phyloP scores from a whole-genome alignment of 2,797 vertebrate species.

The Melanogrammus aeglefinus region DNA sequence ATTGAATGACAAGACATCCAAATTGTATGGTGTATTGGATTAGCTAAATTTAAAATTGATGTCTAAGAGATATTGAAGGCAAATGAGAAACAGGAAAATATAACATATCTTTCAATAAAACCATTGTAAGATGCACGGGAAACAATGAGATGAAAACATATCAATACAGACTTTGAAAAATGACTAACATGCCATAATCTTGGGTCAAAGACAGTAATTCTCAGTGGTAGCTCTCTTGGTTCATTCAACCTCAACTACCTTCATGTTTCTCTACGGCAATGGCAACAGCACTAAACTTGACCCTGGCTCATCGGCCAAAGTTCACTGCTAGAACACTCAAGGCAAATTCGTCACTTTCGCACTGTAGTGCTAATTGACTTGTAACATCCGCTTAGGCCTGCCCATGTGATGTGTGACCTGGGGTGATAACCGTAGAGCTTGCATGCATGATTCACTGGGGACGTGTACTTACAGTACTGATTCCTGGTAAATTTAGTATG shows the following conservation, averaged over 20 bases:
- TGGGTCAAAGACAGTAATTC: neutral
- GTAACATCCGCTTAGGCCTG: neutral
- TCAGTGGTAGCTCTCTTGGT: neutral
- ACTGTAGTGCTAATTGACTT: neutral
- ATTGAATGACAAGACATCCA: neutral
- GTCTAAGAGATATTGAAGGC: neutral
- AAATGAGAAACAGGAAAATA: neutral
- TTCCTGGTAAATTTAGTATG: constrained; percentile 91
- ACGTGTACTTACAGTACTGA: constrained; percentile 84
- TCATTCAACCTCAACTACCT: neutral
- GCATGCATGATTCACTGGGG: neutral
- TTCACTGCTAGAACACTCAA: neutral
- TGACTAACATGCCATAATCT: neutral
- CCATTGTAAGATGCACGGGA: neutral
- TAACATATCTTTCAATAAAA: neutral
- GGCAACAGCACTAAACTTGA: neutral
- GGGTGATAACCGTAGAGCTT: neutral
- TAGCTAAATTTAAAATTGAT: neutral
- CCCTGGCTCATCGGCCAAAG: neutral
- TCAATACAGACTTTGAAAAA: neutral
- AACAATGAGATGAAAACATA: neutral
- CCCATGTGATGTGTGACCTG: neutral
- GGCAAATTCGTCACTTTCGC: neutral
- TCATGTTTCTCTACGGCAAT: neutral
- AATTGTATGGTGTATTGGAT: no score